Evolutionary conservation across 2,888 invertebrate species (phyloP), one percentile per base, ranked within the genome.

Genomic region (Fragum whitleyi): DNA sequence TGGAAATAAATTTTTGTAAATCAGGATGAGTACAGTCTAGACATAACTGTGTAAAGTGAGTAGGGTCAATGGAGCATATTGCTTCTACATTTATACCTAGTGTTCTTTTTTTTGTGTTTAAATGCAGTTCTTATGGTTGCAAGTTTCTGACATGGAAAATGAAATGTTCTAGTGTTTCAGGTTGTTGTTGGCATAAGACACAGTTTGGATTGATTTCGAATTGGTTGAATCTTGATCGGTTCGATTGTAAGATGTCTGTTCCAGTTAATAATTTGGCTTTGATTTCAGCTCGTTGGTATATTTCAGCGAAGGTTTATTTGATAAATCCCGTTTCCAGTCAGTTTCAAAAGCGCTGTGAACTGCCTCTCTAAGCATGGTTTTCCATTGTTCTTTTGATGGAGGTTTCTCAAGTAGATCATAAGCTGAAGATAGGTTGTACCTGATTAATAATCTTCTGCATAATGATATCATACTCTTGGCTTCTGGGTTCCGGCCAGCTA

Each of bases 81-180:
- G n/a, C n/a, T n/a, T n/a, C n/a, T n/a, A n/a, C n/a, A n/a, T n/a
- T n/a, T n/a, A n/a, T n/a, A n/a, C n/a, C n/a, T n/a, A n/a, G n/a
- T n/a, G n/a, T n/a, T n/a, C n/a, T n/a, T n/a, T n/a, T n/a, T n/a
- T n/a, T n/a, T n/a, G n/a, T n/a, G n/a, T n/a, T n/a, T n/a, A n/a
- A n/a, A n/a, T n/a, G n/a, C n/a, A n/a, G n/a, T n/a, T n/a, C n/a
- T n/a, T n/a, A n/a, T n/a, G n/a, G n/a, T n/a, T n/a, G n/a, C n/a
- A n/a, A n/a, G n/a, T n/a, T n/a, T n/a, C n/a, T n/a, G n/a, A n/a
- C n/a, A n/a, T n/a, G n/a, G n/a, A n/a, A n/a, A n/a, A 55, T 47
- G 47, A 55, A 55, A 55, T 55, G 55, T 55, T 55, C 55, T 55
- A n/a, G n/a, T 19, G 23, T 55, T 55, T 21, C 55, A 11, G 19